Evolutionary conservation across 1,140 invertebrate genomes (phyloP), one percentile per base, ranked within the genome.

Genomic region (Drusus annulatus): DNA sequence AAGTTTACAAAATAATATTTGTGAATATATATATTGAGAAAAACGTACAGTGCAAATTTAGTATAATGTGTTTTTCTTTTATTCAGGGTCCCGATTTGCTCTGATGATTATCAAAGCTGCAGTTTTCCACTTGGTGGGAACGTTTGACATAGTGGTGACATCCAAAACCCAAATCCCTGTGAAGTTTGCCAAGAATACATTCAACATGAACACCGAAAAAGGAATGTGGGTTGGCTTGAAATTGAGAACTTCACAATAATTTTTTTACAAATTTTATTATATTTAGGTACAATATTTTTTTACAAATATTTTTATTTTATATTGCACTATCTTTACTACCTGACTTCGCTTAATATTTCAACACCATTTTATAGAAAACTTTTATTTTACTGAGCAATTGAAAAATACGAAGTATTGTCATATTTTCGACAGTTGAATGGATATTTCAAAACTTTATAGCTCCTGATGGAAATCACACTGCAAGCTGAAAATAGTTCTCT

Each of bases 51-150:
- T 45, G 36, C 36, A 10, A 45, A 45, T 45, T 73, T 73, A 54
- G n/a, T 73, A 17, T 15, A 56, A 56, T 25, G 7, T 25, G 13
- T 56, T 54, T 56, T 25, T 63, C 13, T 69, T 73, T 7, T 31
- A 76, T 83, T 74, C 25, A 81, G 76, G 21, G 15, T 80, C 78
- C 81, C 86, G 90, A 36, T 90, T 93, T 80, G 92, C 90, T 1
- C 80, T 88, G 65, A 80, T 91, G 78, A 88, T 91, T 80, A 84
- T 89, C 0, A 91, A 91, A 80, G 83, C 90, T 23, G 86, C 90
- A 13, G 83, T 90, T 4, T 85, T 87, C 31, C 58, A 80, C 31
- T n/a, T 87, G 16, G 69, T 87, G 58, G 65, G 83, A 0, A 82
- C 84, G 45, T 86, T 85, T 60, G 81, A 84, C 45, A 45, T 86